Evolutionary conservation across 2,797 vertebrate genomes (phyloP), one percentile per base, ranked within the genome.

Genomic region (Anolis apletophallus): DNA sequence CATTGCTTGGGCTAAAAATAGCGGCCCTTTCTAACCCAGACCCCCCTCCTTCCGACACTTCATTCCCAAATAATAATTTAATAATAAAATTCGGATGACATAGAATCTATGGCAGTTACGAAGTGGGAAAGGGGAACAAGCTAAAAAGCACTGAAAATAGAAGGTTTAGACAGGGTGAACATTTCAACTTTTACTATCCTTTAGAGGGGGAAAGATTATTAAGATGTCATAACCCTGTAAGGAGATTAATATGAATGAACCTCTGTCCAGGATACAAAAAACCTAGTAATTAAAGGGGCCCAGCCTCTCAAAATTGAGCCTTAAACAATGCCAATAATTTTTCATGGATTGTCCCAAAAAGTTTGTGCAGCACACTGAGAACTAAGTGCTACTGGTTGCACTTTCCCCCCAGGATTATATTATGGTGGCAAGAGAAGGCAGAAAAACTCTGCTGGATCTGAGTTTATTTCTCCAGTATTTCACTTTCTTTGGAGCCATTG

Each of bases 1-100:
- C 92, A 94, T 93, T 94, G 93, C 94, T 93, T 90, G 80, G 86
- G 89, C 94, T 94, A 95, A 95, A 94, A 95, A 95, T 95, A 95
- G 93, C 91, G 92, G 85, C 83, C 89, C 85, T 93, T 86, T 34
- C 93, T 90, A 90, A 81, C 90, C 87, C 90, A 52, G 34, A 2
- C 23, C 26, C n/a, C 34, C 78, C 83, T 32, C 68, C 32, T 88
- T 55, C 34, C 34, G 50, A 69, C 89, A 89, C 85, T 85, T 92
- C 87, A 81, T 81, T 85, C 88, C 84, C 80, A 78, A 94, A 93
- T 92, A 91, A 88, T 92, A 89, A 90, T 91, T 92, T 89, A 89
- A 91, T 93, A 94, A 93, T 91, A 90, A 82, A 83, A 61, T n/a
- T 83, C 82, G 81, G 80, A 92, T 91, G 91, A 92, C 90, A 94